phyloP scores from a whole-genome alignment of 2,888 invertebrate genomes.

The Scrobipalpa atriplicella region DNA sequence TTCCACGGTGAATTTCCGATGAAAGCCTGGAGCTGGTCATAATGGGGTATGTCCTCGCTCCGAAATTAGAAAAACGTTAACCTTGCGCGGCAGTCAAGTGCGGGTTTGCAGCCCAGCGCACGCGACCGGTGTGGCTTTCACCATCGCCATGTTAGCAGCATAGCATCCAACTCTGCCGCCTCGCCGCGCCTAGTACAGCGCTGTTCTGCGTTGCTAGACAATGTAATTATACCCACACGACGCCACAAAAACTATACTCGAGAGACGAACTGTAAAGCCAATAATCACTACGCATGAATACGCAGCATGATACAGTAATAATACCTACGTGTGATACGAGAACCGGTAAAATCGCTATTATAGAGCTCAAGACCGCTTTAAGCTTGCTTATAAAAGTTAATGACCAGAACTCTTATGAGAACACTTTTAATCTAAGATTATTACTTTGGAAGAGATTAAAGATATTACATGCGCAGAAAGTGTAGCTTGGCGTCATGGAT shows the following conservation, averaged over 20 bases:
- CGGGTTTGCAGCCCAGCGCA: constrained; percentile 47
- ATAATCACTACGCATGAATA: constrained; percentile 16
- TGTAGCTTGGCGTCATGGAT: constrained; percentile 15
- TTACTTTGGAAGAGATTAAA: constrained; percentile 16
- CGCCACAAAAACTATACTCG: constrained; percentile 25
- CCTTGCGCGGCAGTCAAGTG: constrained; percentile 62
- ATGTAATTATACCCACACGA: constrained; percentile 49
- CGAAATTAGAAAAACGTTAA: constrained; percentile 78
- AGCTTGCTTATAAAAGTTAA: constrained; percentile 11
- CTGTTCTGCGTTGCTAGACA: constrained; percentile 63
- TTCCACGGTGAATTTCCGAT: constrained; percentile 70
- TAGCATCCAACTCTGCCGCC: constrained; percentile 31
- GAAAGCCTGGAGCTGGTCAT: constrained; percentile 58
- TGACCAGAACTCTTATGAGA: constrained; percentile 20
- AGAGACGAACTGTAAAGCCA: constrained; percentile 20
- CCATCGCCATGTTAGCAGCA: constrained; percentile 58
- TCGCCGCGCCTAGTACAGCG: constrained; percentile 47
- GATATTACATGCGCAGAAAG: constrained; percentile 19
- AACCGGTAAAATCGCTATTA: constrained; percentile 10
- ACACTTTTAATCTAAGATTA: constrained; percentile 15
- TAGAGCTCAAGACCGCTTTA: background rate
- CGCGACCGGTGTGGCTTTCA: constrained; percentile 72
- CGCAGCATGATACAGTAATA: constrained; percentile 12
- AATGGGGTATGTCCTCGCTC: constrained; percentile 55
- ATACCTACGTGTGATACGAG: background rate